Conservation (phyloP, 2,888 invertebrate species). For the Caenorhabditis sp. region DNA sequence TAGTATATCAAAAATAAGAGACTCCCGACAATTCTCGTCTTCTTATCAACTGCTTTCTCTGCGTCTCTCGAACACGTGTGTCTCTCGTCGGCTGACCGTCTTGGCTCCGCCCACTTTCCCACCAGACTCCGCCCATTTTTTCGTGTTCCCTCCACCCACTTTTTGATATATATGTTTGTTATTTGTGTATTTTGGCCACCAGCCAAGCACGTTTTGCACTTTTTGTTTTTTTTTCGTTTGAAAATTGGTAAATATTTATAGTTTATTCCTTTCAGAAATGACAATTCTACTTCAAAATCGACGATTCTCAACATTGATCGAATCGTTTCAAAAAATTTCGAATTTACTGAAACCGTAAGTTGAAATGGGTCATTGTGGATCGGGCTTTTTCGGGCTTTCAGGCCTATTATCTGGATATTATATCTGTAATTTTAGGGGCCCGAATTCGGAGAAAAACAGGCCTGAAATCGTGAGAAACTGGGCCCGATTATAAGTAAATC, state of each 20-base stretch:
- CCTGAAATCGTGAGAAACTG: too few species aligned
- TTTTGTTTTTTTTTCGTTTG: neutral
- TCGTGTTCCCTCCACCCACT: neutral
- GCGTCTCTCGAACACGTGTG: neutral
- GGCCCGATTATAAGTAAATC: too few species aligned
- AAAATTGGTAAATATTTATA: neutral
- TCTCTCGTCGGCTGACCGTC: too few species aligned
- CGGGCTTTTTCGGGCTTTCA: too few species aligned
- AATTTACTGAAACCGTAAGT: neutral
- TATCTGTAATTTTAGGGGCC: too few species aligned
- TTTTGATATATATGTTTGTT: too few species aligned
- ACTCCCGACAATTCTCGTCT: too few species aligned
- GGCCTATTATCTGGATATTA: too few species aligned
- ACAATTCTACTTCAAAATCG: constrained; percentile 24
- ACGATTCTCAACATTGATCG: constrained; percentile 22
- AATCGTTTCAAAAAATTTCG: neutral
- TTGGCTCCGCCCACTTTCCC: neutral
- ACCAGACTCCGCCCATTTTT: neutral
- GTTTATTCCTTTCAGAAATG: constrained; percentile 7
- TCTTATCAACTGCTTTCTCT: too few species aligned
- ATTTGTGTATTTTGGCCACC: too few species aligned
- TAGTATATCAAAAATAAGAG: too few species aligned
- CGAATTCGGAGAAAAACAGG: too few species aligned
- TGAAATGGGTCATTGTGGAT: neutral
- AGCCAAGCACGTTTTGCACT: neutral